Conservation (phyloP, 2,113 vertebrate genomes). For the Dicaeum eximium region DNA sequence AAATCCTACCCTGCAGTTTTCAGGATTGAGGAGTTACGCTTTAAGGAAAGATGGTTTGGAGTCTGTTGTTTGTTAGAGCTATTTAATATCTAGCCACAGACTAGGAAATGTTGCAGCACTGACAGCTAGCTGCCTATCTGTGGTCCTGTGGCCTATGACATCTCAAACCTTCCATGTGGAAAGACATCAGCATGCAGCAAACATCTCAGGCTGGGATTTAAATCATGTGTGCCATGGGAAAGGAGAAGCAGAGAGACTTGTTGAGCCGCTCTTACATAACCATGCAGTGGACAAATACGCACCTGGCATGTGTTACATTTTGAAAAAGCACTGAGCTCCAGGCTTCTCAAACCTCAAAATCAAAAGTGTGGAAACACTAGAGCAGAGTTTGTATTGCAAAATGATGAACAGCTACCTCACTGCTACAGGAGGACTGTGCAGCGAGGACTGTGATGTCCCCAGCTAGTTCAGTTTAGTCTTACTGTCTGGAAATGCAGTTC, state of each 20-base stretch:
- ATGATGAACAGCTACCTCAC: not conserved
- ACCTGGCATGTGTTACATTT: not conserved
- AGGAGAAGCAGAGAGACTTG: constrained; percentile 1
- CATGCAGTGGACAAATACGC: accelerated
- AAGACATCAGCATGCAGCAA: not conserved
- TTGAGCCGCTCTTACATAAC: not conserved
- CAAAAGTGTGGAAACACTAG: not conserved
- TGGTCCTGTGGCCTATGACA: not conserved
- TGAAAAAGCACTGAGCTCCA: not conserved
- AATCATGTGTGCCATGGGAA: not conserved
- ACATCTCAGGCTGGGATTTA: not conserved
- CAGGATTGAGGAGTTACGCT: not conserved
- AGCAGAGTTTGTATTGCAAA: not conserved
- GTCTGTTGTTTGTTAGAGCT: not conserved
- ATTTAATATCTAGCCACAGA: not conserved
- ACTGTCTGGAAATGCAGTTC: not conserved
- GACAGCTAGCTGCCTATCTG: not conserved
- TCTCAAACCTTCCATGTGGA: not conserved
- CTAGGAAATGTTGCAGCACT: not conserved
- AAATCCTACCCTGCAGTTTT: not conserved
- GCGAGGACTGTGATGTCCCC: not conserved
- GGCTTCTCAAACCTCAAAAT: not conserved
- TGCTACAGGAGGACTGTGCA: not conserved
- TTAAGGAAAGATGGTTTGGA: not conserved
- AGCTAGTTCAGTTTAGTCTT: not conserved